Conservation (phyloP, 2,113 vertebrate genomes). For the Leucosticte australis region DNA sequence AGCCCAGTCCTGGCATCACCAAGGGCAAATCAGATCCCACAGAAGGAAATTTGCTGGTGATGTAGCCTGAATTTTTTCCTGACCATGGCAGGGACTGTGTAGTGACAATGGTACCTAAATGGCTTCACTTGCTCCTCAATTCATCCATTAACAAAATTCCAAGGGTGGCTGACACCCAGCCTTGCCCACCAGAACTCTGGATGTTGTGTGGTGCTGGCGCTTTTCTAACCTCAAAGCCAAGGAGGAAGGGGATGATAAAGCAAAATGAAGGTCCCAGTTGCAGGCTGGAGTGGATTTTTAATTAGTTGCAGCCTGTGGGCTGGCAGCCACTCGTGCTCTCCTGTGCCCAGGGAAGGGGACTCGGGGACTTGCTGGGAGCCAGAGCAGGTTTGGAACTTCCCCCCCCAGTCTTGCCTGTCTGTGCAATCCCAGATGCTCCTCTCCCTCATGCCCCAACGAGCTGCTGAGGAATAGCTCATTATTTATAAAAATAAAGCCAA, state of each 20-base stretch:
- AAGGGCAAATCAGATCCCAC: not conserved
- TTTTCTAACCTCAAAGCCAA: not conserved
- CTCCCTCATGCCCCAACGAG: not conserved
- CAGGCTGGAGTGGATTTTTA: not conserved
- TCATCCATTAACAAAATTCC: not conserved
- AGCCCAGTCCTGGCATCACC: not conserved
- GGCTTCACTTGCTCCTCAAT: not conserved
- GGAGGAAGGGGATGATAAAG: not conserved
- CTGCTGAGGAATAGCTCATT: not conserved
- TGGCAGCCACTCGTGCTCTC: not conserved
- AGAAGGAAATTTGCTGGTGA: not conserved
- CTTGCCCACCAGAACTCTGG: not conserved
- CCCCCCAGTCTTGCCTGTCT: rapidly evolving
- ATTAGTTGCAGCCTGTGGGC: not conserved
- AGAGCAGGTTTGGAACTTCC: not conserved
- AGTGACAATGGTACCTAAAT: not conserved
- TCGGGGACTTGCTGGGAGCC: not conserved
- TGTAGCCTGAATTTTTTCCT: not conserved
- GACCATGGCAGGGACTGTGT: not conserved
- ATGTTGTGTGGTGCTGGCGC: rapidly evolving
- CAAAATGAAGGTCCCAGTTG: not conserved
- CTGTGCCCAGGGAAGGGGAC: not conserved
- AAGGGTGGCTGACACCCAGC: not conserved
- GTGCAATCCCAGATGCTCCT: not conserved
- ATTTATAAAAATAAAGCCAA: not conserved